A percentile compares a stretch with the other conserved stretches of the same genome.
Conservation (phyloP, 2,113 vertebrate species). For the Protobothrops mucrosquamatus region DNA sequence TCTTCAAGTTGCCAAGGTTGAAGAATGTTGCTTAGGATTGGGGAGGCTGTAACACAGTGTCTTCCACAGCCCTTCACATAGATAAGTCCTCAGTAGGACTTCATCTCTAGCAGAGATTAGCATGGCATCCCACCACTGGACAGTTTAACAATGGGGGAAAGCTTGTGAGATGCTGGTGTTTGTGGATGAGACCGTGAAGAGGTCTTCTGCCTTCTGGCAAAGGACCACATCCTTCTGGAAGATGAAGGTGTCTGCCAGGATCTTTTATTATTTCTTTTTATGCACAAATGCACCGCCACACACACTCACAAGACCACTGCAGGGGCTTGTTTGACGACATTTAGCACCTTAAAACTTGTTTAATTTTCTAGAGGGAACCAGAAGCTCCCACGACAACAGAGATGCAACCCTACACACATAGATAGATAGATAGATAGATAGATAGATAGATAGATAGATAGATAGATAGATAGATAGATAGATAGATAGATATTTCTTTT, state of each 20-base stretch:
- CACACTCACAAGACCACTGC: background rate
- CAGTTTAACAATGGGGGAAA: background rate
- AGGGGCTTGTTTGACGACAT: background rate
- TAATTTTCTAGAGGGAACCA: background rate
- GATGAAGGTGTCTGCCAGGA: too few species aligned
- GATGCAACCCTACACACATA: background rate
- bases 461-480: too few species aligned
- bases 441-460: too few species aligned
- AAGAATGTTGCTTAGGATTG: too few species aligned
- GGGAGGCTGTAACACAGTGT: background rate
- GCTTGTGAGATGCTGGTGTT: background rate
- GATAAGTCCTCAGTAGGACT: background rate
- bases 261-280: background rate
- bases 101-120: background rate
- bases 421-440: too few species aligned
- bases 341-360: background rate
- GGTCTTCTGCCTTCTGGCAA: background rate
- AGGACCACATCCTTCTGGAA: background rate
- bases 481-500: too few species aligned
- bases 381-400: background rate
- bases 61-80: background rate
- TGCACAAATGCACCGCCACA: background rate
- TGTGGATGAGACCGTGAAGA: background rate
- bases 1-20: too few species aligned
- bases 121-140: background rate